Conservation (phyloP, 2,888 invertebrate species). For the Bhutanitis thaidina region DNA sequence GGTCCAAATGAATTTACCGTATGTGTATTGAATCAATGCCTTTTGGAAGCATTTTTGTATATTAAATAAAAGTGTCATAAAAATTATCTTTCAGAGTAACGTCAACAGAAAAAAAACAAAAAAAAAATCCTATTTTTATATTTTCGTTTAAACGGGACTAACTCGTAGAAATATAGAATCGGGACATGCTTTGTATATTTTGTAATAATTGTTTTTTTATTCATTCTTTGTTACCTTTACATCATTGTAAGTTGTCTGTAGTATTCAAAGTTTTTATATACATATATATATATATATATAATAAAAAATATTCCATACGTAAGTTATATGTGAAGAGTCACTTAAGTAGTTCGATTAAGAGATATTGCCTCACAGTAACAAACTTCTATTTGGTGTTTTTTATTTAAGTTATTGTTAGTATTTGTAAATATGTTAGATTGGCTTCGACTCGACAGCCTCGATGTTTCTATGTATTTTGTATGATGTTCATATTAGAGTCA, state of each 20-base stretch:
- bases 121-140: slow-evolving; percentile 5
- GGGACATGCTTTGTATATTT: slow-evolving; percentile 48
- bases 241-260: slow-evolving; percentile 29
- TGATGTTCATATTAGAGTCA: background rate
- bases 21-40: background rate
- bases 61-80: background rate
- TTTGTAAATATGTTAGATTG: slow-evolving; percentile 3
- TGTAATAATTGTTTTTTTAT: slow-evolving; percentile 41
- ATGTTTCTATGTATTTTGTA: slow-evolving; percentile 3
- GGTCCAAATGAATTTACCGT: background rate
- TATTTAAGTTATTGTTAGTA: slow-evolving; percentile 1
- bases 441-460: background rate
- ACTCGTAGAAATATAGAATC: background rate
- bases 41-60: background rate
- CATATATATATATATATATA: slow-evolving; percentile 41
- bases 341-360: background rate
- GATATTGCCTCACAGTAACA: background rate
- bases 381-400: background rate
- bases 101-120: background rate
- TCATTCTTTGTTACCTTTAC: slow-evolving; percentile 33
- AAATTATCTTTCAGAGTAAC: background rate
- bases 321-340: slow-evolving; percentile 28
- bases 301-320: slow-evolving; percentile 49
- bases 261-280: slow-evolving; percentile 14
- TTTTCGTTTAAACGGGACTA: background rate